Percentiles rank a stretch among this genome's conserved stretches.
phyloP scores from a whole-genome alignment of 2,888 invertebrate genomes.

The Yponomeuta plumbellus region DNA sequence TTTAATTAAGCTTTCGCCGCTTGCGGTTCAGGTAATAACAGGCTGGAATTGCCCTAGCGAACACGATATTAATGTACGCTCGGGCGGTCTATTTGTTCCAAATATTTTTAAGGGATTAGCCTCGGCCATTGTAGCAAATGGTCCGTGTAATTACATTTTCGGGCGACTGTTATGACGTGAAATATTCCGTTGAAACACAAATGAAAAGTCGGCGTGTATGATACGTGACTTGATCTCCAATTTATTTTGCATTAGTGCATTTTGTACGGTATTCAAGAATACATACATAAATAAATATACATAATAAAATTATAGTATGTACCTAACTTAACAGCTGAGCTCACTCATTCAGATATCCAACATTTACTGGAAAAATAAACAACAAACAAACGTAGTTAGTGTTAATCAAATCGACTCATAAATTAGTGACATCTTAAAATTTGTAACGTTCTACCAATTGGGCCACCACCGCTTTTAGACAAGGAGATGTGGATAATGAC shows the following conservation, averaged over 20 bases:
- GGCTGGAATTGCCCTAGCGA: background rate
- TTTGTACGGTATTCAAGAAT: too few relatives aligned
- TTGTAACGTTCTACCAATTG: too few relatives aligned
- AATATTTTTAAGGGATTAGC: background rate
- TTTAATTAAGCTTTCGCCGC: constrained; percentile 5
- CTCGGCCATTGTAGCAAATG: background rate
- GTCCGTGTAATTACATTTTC: background rate
- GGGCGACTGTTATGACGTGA: background rate
- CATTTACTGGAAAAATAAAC: too few relatives aligned
- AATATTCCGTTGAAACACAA: background rate
- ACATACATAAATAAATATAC: background rate
- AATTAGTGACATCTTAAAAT: too few relatives aligned
- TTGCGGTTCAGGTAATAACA: background rate
- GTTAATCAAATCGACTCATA: too few relatives aligned
- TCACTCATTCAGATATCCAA: too few relatives aligned
- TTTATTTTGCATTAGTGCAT: too few relatives aligned
- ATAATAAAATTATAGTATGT: too few relatives aligned
- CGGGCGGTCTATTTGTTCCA: background rate
- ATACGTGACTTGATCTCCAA: background rate
- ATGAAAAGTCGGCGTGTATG: background rate
- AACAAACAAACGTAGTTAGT: too few relatives aligned
- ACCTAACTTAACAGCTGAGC: too few relatives aligned
- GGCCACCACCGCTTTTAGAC: too few relatives aligned
- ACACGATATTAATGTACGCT: background rate
- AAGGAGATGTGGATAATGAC: too few relatives aligned